These are phyloP conservation scores for Setipinna tenuifilis DNA, from an alignment of 2,797 vertebrate genomes.

Conservation along the genomic window DNA sequence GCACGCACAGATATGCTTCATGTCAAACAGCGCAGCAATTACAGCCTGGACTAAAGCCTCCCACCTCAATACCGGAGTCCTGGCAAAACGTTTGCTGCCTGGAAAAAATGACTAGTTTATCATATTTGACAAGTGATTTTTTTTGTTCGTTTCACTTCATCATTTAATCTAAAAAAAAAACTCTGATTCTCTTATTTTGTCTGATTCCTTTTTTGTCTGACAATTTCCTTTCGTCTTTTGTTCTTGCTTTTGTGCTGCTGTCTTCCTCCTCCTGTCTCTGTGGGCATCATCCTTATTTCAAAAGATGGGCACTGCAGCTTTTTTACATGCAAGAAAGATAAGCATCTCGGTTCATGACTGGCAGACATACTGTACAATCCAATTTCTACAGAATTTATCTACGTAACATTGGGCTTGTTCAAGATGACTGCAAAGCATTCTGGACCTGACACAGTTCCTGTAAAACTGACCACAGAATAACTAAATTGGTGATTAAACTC, in stretches of 20 bases:
- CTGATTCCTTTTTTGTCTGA: neutral
- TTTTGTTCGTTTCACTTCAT: neutral
- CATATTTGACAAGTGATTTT: neutral
- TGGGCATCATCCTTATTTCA: neutral
- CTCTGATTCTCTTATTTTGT: neutral
- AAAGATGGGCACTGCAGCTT: neutral
- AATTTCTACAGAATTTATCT: neutral
- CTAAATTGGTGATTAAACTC: too few species aligned
- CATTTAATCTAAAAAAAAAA: conserved; percentile 16
- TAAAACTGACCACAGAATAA: too few species aligned
- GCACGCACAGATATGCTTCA: conserved; percentile 16
- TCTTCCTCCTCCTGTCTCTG: too few species aligned
- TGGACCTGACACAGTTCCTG: too few species aligned
- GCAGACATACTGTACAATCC: neutral
- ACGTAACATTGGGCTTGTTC: too few species aligned
- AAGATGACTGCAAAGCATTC: neutral
- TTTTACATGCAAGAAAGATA: neutral
- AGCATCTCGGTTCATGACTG: neutral
- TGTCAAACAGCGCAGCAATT: conserved; percentile 39
- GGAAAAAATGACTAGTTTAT: conserved; percentile 34
- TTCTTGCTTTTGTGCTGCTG: neutral
- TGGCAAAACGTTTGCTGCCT: neutral
- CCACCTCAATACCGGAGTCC: conserved; percentile 34
- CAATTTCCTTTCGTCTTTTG: neutral
- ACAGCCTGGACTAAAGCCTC: conserved; percentile 36